Evolutionary conservation across 92 coral and sea anemone species (phyloP), one percentile per base, ranked within the genome.

Genomic region (Heliopora coerulea): DNA sequence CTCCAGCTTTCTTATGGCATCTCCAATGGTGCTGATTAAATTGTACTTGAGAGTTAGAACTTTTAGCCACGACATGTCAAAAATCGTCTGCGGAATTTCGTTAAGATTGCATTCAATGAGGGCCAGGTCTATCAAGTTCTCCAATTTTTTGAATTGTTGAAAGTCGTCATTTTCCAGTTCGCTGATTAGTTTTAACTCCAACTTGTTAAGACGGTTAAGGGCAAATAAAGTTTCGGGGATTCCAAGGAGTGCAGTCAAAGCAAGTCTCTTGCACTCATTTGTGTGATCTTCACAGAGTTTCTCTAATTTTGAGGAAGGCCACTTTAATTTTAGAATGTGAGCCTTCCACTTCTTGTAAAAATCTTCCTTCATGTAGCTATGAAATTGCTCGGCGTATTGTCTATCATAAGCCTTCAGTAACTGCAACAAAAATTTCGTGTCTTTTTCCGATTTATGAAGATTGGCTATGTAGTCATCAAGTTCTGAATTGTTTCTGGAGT

Each of bases 201-300:
- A 15, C 2, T 74, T 35, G n/a, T 70, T 60, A 1, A 58, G 62
- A 15, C 21, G 3, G 76, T 65, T 14, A 73, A 84, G 63, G 65
- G 48, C n/a, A 56, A 84, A 84, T 18, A 84, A 64, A 44, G 88
- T 39, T 74, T 80, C 74, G 4, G 88, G 88, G 28, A 84, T 66
- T 34, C 85, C 88, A 42, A 17, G 12, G 30, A 75, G 23, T 26
- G 46, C 56, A 35, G 23, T 67, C 27, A 84, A 64, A 62, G 65
- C 66, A 49, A 84, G 30, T 56, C 70, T 66, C 41, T 79, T 23
- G 31, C 81, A 85, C 27, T 62, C 68, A 40, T 84, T 68, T 49
- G 18, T 18, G 50, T 18, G 11, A 56, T 84, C 78, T 58, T 42
- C 74, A 14, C 63, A 4, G 0, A 10, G 20, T 25, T n/a, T 46